These are phyloP conservation scores for Sebastes iracundus DNA, from an alignment of 2,797 vertebrate genomes.

Conservation along the genomic window DNA sequence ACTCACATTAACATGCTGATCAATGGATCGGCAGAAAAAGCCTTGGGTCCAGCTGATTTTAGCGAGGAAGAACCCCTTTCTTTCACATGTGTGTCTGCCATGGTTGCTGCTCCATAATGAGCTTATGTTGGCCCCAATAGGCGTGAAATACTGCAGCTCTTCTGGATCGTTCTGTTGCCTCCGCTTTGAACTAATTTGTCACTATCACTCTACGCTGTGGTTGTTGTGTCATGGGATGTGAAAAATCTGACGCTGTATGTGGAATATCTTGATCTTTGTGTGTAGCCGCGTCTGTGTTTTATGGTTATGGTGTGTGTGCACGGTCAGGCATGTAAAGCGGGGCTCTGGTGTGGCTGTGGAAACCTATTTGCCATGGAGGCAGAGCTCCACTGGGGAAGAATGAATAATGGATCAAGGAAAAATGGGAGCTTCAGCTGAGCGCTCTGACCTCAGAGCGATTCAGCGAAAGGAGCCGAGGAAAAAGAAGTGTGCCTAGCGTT, in stretches of 20 bases:
- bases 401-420: slow-evolving; percentile 84
- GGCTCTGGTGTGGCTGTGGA: slow-evolving; percentile 63
- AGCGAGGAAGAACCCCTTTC: slow-evolving; percentile 15
- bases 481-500: slow-evolving; percentile 53
- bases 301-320: slow-evolving; percentile 7
- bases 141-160: slow-evolving; percentile 62
- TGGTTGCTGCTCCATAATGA: slow-evolving; percentile 62
- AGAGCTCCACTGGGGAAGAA: slow-evolving; percentile 71
- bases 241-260: not conserved
- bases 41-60: slow-evolving; percentile 20
- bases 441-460: slow-evolving; percentile 70
- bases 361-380: slow-evolving; percentile 73
- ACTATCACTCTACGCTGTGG: slow-evolving; percentile 10
- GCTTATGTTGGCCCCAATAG: slow-evolving; percentile 68
- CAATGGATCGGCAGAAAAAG: slow-evolving; percentile 50
- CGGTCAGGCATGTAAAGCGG: slow-evolving; percentile 26
- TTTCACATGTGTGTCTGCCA: slow-evolving; percentile 36
- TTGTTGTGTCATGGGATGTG: slow-evolving; percentile 36
- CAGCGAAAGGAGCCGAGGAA: slow-evolving; percentile 56
- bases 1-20: slow-evolving; percentile 45
- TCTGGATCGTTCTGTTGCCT: slow-evolving; percentile 49
- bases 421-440: slow-evolving; percentile 74
- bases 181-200: slow-evolving; percentile 61
- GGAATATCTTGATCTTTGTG: slow-evolving; percentile 1
- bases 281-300: slow-evolving; percentile 33